phyloP scores from a whole-genome alignment of 2,797 vertebrate species.

The Syngnathus rostellatus region DNA sequence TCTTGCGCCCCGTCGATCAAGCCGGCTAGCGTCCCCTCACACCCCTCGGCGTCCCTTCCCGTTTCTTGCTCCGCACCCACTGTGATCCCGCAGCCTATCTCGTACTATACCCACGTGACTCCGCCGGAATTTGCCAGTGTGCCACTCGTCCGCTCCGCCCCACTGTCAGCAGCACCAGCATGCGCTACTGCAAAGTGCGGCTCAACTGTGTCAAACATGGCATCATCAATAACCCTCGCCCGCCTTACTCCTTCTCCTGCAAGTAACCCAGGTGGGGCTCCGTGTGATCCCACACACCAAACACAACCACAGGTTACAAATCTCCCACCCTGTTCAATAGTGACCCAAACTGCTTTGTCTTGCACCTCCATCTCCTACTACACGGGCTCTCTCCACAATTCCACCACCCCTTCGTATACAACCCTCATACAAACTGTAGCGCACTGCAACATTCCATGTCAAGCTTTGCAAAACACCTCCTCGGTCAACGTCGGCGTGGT shows the following conservation, averaged over 20 bases:
- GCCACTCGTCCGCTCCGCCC: slow-evolving; percentile 24
- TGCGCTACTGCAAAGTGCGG: slow-evolving; percentile 29
- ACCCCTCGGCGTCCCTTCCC: slow-evolving; percentile 14
- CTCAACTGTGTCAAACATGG: slow-evolving; percentile 20
- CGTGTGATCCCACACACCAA: slow-evolving; percentile 14
- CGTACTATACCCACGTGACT: slow-evolving; percentile 50
- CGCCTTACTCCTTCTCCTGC: slow-evolving; percentile 21
- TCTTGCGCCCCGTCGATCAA: slow-evolving; percentile 36
- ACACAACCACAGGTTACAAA: slow-evolving; percentile 17
- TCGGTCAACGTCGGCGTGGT: slow-evolving; percentile 40
- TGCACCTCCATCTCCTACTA: slow-evolving; percentile 66
- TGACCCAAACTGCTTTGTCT: slow-evolving; percentile 59
- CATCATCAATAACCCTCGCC: slow-evolving; percentile 18
- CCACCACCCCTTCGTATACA: slow-evolving; percentile 48
- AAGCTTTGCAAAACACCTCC: slow-evolving; percentile 48
- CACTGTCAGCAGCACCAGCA: slow-evolving; percentile 20
- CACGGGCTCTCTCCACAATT: slow-evolving; percentile 38
- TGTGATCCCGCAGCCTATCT: slow-evolving; percentile 25
- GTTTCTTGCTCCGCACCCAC: slow-evolving; percentile 24
- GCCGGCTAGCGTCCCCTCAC: slow-evolving; percentile 23
- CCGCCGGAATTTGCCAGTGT: slow-evolving; percentile 34
- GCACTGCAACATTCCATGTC: slow-evolving; percentile 64
- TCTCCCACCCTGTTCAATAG: slow-evolving; percentile 48
- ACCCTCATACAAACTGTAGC: slow-evolving; percentile 64
- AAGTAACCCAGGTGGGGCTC: slow-evolving; percentile 13